Conservation (phyloP, 2,113 vertebrate species). For the Salminus brasiliensis region DNA sequence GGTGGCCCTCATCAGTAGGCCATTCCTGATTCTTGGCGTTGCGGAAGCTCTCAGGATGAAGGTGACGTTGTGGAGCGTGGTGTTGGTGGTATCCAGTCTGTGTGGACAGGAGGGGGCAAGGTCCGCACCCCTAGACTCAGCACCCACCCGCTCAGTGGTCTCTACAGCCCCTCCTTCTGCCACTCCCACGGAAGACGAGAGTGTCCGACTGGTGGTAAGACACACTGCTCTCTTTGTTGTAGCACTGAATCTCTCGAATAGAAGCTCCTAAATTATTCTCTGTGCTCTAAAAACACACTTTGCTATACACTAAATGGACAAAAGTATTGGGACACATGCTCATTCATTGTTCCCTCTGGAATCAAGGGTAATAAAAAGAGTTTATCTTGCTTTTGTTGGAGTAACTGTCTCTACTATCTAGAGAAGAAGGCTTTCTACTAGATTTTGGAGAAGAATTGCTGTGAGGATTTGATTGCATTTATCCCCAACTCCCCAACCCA, state of each 20-base stretch:
- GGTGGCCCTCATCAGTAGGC: neutral
- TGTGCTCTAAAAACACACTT: too few species aligned
- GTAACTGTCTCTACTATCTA: too few species aligned
- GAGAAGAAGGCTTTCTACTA: too few species aligned
- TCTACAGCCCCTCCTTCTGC: slow-evolving; percentile 37
- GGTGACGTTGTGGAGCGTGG: slow-evolving; percentile 38
- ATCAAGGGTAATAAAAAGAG: too few species aligned
- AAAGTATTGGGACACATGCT: too few species aligned
- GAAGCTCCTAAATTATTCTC: too few species aligned
- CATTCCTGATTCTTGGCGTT: neutral
- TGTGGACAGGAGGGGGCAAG: slow-evolving; percentile 2
- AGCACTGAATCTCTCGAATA: neutral
- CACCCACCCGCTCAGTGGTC: neutral
- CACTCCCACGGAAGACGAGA: slow-evolving; percentile 66
- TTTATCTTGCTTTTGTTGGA: too few species aligned
- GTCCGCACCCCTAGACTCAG: neutral
- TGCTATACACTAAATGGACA: too few species aligned
- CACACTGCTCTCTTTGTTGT: neutral
- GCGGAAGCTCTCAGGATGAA: slow-evolving; percentile 26
- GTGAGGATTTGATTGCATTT: too few species aligned
- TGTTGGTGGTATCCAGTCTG: slow-evolving; percentile 32
- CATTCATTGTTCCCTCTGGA: too few species aligned
- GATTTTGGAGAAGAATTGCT: too few species aligned
- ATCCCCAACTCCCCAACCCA: too few species aligned
- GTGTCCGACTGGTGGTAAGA: slow-evolving; percentile 68